Base-by-base conservation (phyloP, 2,888 invertebrate genomes). In the Limnephilus auricula region DNA sequence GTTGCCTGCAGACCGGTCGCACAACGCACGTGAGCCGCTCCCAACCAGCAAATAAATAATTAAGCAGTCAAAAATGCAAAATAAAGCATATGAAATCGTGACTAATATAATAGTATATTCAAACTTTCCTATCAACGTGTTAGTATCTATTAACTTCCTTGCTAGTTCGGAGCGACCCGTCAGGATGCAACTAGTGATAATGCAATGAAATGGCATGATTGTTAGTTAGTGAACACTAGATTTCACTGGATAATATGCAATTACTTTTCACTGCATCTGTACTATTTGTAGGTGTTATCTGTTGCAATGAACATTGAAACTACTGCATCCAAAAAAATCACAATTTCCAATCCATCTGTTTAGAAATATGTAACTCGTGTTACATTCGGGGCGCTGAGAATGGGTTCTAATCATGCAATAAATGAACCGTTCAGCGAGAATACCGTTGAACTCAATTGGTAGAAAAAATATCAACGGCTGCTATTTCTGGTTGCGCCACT, bases 401-500 rank as follows among this genome's bases (percentile, higher is more conserved):
- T 85, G 85, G 45, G 40, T 85, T 40, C 85, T 85, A 85, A 85
- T 85, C 40, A 30, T 12, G 85, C 40, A 85, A 85, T 85, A 85
- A 85, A 85, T 40, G n/a, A 37, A 85, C 85, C 85, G 85, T 85
- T 65, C 25, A n/a, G 45, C 85, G 45, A 30, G 12, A 85, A 85
- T n/a, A 84, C 40, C 40, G 40, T 40, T 85, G 84, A 85, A 30
- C 45, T 85, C 18, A 85, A 37, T 85, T 85, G n/a, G 37, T 40
- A 3, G 84, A 85, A 85, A 85, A 85, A 85, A 40, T 40, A 30
- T 40, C 40, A 40, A 85, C 85, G 85, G 37, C 82, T 82, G 82
- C 85, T 87, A 87, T 87, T 87, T 78, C 50, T 87, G 87, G 87
- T 78, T 87, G 30, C 78, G 78, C 87, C 87, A 78, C 37, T 34